Conservation (phyloP, 2,888 invertebrate species). For the Morpho deidamia region DNA sequence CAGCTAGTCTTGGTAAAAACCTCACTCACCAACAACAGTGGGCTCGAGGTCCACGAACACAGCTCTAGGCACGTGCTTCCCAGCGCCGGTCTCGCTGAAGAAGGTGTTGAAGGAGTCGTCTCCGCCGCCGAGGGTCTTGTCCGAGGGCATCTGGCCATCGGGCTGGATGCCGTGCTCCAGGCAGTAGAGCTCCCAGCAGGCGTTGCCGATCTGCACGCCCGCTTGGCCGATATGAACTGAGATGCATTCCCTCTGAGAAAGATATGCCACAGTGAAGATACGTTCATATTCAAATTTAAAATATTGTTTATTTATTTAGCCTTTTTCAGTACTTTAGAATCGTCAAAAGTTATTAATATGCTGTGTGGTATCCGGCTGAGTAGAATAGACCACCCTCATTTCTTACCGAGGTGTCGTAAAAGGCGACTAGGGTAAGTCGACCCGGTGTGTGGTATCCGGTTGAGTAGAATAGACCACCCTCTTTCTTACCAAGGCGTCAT, state of each 20-base stretch:
- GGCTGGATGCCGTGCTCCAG: slow-evolving; percentile 91
- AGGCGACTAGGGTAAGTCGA: too few species aligned
- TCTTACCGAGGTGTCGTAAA: too few species aligned
- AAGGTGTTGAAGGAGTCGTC: slow-evolving; percentile 89
- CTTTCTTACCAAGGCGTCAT: too few species aligned
- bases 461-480: too few species aligned
- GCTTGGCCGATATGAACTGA: slow-evolving; percentile 93
- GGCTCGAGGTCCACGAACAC: slow-evolving; percentile 96
- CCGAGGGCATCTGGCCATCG: slow-evolving; percentile 92
- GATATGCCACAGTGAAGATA: not conserved
- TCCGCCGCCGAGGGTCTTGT: slow-evolving; percentile 84
- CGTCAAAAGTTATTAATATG: too few species aligned
- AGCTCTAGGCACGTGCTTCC: slow-evolving; percentile 92
- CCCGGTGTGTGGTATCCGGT: too few species aligned
- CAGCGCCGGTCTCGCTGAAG: slow-evolving; percentile 86
- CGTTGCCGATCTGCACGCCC: slow-evolving; percentile 91
- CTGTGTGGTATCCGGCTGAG: too few species aligned
- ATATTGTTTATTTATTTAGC: too few species aligned
- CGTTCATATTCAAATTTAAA: too few species aligned
- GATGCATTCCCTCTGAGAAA: slow-evolving; percentile 87
- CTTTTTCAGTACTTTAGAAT: too few species aligned
- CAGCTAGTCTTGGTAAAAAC: too few species aligned
- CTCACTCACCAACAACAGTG: slow-evolving; percentile 88
- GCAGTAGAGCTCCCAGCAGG: slow-evolving; percentile 92
- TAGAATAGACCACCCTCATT: too few species aligned